Percentiles rank a stretch among this genome's conserved stretches.
phyloP scores from a whole-genome alignment of 2,888 invertebrate genomes.

The Metacarcinus magister region DNA sequence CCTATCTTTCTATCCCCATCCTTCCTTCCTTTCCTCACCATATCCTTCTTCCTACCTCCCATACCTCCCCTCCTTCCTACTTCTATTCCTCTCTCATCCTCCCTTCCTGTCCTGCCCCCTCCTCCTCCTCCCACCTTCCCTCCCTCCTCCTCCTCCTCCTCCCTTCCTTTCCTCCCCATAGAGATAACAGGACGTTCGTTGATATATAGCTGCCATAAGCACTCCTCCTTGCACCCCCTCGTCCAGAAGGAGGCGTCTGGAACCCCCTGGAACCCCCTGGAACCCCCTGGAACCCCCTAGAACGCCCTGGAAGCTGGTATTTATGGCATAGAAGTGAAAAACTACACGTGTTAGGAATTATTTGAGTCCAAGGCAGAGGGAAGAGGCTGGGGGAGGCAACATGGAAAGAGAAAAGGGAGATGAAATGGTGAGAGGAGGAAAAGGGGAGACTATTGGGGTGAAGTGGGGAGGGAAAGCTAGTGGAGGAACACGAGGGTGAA shows the following conservation, averaged over 20 bases:
- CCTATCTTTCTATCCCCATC: background rate
- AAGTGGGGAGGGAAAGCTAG: background rate
- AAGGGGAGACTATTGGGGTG: background rate
- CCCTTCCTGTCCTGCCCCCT: background rate
- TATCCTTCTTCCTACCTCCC: background rate
- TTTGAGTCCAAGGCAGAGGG: background rate
- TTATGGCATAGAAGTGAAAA: constrained; percentile 11
- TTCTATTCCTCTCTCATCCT: background rate
- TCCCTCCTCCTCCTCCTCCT: background rate
- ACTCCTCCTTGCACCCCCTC: background rate
- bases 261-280: background rate
- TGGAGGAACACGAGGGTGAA: background rate
- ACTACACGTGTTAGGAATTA: background rate
- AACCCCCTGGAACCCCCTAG: no score
- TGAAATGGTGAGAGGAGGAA: background rate
- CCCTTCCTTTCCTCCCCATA: background rate
- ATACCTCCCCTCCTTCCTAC: background rate
- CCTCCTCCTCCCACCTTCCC: background rate
- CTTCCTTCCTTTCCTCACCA: background rate
- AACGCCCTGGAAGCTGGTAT: background rate
- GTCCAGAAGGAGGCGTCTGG: no score
- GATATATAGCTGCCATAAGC: background rate
- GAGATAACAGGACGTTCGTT: background rate
- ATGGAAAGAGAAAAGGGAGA: background rate
- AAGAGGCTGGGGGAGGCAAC: background rate